phyloP scores from a whole-genome alignment of 2,113 vertebrate species.

The Panthera leo region DNA sequence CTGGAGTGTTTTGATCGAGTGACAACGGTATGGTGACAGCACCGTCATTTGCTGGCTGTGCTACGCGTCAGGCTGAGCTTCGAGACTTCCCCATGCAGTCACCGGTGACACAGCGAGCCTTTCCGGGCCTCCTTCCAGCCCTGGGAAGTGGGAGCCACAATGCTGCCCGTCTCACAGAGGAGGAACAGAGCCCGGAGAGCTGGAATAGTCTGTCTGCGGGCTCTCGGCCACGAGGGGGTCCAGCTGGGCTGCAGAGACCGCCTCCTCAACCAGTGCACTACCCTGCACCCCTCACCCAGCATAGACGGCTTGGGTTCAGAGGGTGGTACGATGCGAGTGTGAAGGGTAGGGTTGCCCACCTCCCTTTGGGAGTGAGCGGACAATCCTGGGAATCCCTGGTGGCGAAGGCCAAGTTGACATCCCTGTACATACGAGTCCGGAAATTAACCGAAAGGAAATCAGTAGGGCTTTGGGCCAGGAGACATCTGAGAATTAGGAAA shows the following conservation, averaged over 20 bases:
- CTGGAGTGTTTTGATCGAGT: not conserved
- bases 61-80: accelerated
- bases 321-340: accelerated
- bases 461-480: not conserved
- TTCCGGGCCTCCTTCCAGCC: not conserved
- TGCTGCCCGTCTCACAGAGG: not conserved
- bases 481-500: not conserved
- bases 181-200: not conserved
- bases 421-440: not conserved
- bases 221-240: not conserved
- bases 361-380: not conserved
- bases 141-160: not conserved
- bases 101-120: not conserved
- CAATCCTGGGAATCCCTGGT: not conserved
- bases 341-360: not conserved
- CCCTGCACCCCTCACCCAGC: not conserved
- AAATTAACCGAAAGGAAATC: not conserved
- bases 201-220: not conserved
- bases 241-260: not conserved
- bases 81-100: accelerated
- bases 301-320: not conserved
- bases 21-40: accelerated
- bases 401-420: not conserved
- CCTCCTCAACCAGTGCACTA: accelerated
- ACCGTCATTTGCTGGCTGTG: not conserved